phyloP scores from a whole-genome alignment of 2,113 vertebrate genomes.

The human region GRCh38 chr4:105610501-105611000 shows the following conservation, averaged over 20 bases:
- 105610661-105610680: neutral
- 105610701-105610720: conserved; percentile 60
- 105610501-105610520: conserved; percentile 62
- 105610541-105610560: conserved; percentile 58
- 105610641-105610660: conserved; percentile 55
- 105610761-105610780: conserved; percentile 56
- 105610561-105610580: conserved; percentile 57
- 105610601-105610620: conserved; percentile 31
- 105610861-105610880: conserved; percentile 46
- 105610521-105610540: neutral
- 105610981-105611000: neutral
- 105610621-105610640: neutral
- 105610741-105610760: conserved; percentile 55
- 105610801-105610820: conserved; percentile 32
- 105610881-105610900: neutral
- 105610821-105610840: conserved; percentile 53
- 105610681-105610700: neutral
- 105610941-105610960: neutral
- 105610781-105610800: conserved; percentile 49
- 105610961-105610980: neutral
- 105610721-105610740: conserved; percentile 67
- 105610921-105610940: neutral
- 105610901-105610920: conserved; percentile 4
- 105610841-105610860: conserved; percentile 54
- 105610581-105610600: conserved; percentile 53